Percentiles rank a stretch among this genome's conserved stretches.
Conservation (phyloP, 2,113 vertebrate species). For the Sakesphorus luctuosus region DNA sequence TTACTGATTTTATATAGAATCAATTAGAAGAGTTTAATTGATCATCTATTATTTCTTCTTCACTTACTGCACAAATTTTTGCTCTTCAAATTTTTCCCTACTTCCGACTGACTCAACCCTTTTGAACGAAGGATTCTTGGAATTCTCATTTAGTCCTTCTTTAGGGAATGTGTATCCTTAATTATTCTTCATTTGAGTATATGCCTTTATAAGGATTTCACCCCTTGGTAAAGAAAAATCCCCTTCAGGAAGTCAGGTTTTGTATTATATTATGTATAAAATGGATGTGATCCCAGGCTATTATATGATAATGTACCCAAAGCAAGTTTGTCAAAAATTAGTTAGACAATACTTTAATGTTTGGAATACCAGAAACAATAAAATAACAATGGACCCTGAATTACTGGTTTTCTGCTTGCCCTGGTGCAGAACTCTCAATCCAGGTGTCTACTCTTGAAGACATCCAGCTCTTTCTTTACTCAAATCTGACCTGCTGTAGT, state of each 20-base stretch:
- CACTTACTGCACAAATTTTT: neutral
- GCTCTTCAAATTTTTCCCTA: neutral
- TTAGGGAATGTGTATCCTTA: neutral
- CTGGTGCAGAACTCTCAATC: neutral
- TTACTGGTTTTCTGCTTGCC: neutral
- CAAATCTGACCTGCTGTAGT: neutral
- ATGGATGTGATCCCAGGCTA: neutral
- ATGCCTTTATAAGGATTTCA: neutral
- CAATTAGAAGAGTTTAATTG: neutral
- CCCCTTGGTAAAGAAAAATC: neutral
- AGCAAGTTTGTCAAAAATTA: neutral
- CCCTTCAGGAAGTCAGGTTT: neutral
- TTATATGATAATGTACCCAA: neutral
- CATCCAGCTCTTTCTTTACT: neutral
- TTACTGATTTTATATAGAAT: neutral
- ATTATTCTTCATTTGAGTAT: neutral
- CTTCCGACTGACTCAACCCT: neutral
- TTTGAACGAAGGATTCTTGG: neutral
- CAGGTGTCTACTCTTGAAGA: neutral
- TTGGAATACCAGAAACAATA: neutral
- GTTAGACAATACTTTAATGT: neutral
- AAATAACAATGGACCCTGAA: neutral
- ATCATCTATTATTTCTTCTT: neutral
- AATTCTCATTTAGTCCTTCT: neutral
- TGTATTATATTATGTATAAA: neutral